A percentile compares a stretch with the other conserved stretches of the same genome.
Evolutionary conservation across 1,140 invertebrate species (phyloP).

Genomic region (Bombyx mandarina): DNA sequence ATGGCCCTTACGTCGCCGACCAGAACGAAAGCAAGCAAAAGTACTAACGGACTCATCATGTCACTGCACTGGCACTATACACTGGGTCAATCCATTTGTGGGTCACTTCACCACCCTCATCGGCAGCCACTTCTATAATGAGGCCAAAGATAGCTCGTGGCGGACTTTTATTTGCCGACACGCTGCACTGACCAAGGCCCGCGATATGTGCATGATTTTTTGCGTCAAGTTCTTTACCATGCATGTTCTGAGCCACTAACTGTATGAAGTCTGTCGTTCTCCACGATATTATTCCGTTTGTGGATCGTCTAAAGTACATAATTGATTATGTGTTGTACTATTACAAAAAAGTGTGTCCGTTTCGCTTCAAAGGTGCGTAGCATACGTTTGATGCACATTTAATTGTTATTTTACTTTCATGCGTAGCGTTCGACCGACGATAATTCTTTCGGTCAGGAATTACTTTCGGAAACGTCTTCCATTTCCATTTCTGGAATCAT

Average conservation of each 20-base stretch:
- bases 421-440: constrained; percentile 1
- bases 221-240: constrained; percentile 26
- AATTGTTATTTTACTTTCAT: constrained; percentile 57
- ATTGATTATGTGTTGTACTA: constrained; percentile 13
- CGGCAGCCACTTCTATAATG: constrained; percentile 54
- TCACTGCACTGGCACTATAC: constrained; percentile 43
- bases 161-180: constrained; percentile 65
- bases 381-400: no score
- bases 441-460: no score
- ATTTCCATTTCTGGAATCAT: no score
- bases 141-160: constrained; percentile 30
- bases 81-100: constrained; percentile 59
- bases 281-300: constrained; percentile 21
- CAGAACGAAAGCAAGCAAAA: constrained; percentile 38
- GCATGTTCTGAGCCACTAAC: constrained; percentile 30
- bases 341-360: constrained; percentile 24
- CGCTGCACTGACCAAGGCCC: constrained; percentile 39
- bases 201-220: constrained; percentile 46
- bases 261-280: no score
- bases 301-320: constrained; percentile 32
- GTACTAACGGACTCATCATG: constrained; percentile 52
- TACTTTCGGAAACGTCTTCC: no score
- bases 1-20: constrained; percentile 34
- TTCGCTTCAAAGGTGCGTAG: constrained; percentile 20
- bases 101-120: constrained; percentile 47